Evolutionary conservation across 2,113 vertebrate species (phyloP).

Genomic region (Atrichornis clamosus): DNA sequence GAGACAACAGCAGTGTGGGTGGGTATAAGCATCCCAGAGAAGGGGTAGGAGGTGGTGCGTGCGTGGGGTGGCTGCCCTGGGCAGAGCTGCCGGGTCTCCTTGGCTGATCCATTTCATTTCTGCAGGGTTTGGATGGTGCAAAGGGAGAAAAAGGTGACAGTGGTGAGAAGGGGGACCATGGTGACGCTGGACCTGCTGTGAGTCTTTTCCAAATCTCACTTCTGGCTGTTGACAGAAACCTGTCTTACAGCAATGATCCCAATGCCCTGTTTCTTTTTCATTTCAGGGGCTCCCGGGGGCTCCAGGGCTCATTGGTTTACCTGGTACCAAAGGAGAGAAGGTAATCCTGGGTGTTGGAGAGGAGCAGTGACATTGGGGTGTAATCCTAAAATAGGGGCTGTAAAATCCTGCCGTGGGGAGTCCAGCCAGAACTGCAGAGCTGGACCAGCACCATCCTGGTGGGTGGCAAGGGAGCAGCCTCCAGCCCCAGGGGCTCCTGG

Average conservation of each 20-base stretch:
- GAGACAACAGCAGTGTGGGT: accelerated
- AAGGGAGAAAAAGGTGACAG: conserved; percentile 74
- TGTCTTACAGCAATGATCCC: background rate
- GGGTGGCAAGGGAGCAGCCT: background rate
- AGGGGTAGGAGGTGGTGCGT: background rate
- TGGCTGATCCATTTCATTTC: background rate
- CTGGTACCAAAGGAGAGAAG: conserved; percentile 94
- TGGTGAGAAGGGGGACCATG: conserved; percentile 67
- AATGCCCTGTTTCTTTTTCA: background rate
- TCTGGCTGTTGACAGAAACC: background rate
- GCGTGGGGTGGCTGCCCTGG: background rate
- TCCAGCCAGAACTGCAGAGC: background rate
- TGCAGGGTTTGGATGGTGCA: conserved; percentile 74
- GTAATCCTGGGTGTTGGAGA: conserved; percentile 53
- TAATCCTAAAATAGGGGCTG: background rate
- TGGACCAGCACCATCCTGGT: background rate
- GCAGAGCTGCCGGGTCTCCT: background rate
- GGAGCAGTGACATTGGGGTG: accelerated
- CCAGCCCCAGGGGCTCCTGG: background rate
- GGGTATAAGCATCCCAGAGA: background rate
- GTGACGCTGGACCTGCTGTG: conserved; percentile 60
- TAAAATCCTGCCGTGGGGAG: background rate
- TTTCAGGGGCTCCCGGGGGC: conserved; percentile 65
- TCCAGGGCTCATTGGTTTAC: conserved; percentile 87
- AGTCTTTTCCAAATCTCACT: conserved; percentile 24